Evolutionary conservation across 2,113 vertebrate species (phyloP).

Genomic region (Phalacrocorax brasilianus): DNA sequence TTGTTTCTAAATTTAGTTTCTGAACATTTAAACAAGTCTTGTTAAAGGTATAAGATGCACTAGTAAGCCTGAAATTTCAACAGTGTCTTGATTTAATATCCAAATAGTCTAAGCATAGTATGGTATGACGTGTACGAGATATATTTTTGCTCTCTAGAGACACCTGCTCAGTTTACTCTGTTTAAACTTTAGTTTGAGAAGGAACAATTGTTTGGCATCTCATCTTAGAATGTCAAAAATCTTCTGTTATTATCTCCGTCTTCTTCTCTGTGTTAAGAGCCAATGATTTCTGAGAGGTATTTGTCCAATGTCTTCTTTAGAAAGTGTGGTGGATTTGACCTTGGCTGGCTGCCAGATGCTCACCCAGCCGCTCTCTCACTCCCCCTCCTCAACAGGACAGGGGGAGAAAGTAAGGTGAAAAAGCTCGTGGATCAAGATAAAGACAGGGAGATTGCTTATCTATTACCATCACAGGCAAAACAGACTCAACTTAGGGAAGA

Average conservation of each 20-base stretch:
- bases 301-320: neutral
- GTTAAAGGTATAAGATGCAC: neutral
- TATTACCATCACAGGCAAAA: neutral
- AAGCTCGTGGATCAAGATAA: neutral
- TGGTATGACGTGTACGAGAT: neutral
- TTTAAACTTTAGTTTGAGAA: neutral
- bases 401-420: neutral
- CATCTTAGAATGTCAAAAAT: neutral
- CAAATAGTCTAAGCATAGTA: neutral
- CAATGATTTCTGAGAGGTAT: neutral
- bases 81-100: neutral
- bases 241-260: neutral
- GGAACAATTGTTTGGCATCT: neutral
- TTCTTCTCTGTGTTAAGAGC: neutral
- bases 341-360: neutral
- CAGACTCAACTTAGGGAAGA: neutral
- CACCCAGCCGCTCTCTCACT: neutral
- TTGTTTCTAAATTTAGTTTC: neutral
- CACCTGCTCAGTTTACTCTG: neutral
- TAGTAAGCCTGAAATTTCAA: neutral
- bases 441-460: neutral
- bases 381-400: neutral
- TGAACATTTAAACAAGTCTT: neutral
- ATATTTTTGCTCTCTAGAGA: neutral
- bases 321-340: neutral